Conservation (phyloP, 2,797 vertebrate species). For the Leptodactylus fallax region DNA sequence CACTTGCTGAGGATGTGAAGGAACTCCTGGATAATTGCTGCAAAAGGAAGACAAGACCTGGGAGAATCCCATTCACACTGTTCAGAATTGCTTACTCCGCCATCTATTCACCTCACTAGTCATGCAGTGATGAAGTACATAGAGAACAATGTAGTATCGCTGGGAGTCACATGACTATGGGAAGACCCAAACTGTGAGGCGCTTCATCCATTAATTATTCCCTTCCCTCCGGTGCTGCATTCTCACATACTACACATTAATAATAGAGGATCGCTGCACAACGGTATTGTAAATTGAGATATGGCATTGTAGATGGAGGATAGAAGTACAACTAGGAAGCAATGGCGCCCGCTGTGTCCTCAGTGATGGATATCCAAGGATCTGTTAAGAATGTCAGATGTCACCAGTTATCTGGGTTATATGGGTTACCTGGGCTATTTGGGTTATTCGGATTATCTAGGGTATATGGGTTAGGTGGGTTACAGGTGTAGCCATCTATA, state of each 20-base stretch:
- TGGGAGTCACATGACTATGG: constrained; percentile 1
- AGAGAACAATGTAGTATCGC: constrained; percentile 6
- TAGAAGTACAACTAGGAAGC: background rate
- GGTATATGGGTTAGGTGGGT: no score
- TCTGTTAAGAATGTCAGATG: background rate
- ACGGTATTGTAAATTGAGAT: constrained; percentile 35
- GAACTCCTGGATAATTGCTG: background rate
- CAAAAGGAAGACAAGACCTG: background rate
- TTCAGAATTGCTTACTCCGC: constrained; percentile 1
- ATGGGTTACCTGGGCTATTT: background rate
- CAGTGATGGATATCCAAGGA: background rate
- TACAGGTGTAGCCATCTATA: no score
- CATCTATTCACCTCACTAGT: background rate
- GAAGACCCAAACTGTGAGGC: background rate
- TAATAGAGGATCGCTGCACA: constrained; percentile 27
- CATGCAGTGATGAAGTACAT: background rate
- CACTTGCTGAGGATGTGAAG: background rate
- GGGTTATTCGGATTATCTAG: background rate
- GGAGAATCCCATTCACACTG: background rate
- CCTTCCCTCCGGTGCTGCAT: constrained; percentile 7
- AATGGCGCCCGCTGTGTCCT: background rate
- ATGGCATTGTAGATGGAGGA: background rate
- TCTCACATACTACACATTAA: background rate
- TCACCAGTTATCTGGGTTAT: background rate
- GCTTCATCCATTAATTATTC: constrained; percentile 35